phyloP scores from a whole-genome alignment of 2,113 vertebrate genomes.

The Poeciliopsis occidentalis region DNA sequence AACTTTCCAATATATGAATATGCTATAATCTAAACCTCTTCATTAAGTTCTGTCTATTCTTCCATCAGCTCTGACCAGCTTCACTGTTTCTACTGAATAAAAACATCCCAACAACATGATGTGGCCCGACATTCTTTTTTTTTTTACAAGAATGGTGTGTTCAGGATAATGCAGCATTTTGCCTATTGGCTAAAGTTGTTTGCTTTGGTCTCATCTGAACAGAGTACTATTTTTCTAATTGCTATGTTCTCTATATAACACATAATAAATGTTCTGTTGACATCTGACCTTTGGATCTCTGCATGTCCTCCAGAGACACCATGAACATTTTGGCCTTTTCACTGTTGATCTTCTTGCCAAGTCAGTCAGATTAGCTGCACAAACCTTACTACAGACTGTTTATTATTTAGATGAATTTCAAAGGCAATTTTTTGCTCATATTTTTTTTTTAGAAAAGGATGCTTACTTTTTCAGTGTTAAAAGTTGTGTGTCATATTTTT shows the following conservation, averaged over 20 bases:
- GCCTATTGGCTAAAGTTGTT: neutral
- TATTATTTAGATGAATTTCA: too few relatives aligned
- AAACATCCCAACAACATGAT: neutral
- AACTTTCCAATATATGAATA: neutral
- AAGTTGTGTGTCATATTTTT: neutral
- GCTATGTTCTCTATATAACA: neutral
- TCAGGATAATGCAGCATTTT: neutral
- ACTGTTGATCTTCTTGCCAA: too few relatives aligned
- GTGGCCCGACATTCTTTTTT: too few relatives aligned
- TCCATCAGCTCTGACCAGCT: neutral
- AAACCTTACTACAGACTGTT: neutral
- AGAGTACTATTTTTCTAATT: neutral
- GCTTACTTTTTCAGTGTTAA: neutral
- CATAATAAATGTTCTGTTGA: neutral
- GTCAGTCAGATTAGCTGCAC: too few relatives aligned
- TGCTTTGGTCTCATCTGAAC: neutral
- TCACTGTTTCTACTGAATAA: neutral
- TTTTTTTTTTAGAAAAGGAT: too few relatives aligned
- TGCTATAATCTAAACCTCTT: neutral
- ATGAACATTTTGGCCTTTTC: too few relatives aligned
- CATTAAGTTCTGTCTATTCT: neutral
- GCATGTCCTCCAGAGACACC: neutral
- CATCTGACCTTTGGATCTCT: neutral
- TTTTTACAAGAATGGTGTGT: neutral
- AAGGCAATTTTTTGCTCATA: too few relatives aligned